Evolutionary conservation across 1,140 invertebrate species (phyloP), one percentile per base, ranked within the genome.

Genomic region (Halictus rubicundus): DNA sequence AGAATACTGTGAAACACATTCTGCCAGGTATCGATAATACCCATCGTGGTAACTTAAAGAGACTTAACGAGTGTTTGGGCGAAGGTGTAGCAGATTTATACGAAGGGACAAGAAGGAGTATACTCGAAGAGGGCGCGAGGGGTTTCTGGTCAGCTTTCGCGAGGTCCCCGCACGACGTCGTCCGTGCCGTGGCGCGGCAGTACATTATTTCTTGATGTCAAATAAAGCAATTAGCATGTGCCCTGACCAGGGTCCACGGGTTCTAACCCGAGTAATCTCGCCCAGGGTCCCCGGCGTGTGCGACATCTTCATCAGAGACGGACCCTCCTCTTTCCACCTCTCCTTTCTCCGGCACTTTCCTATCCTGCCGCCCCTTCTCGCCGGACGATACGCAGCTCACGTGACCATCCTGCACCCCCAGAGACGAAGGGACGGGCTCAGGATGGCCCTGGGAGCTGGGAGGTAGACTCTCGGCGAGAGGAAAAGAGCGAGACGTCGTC

Each of bases 171-270:
- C 25, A 63, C 70, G 68, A 59, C 69, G 76, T 60, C 81, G 70
- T 80, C 85, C 71, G 83, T 68, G 80, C 77, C 82, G 76, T 66
- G 80, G 76, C 82, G 74, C 81, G 60, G 84, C 81, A 83, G 89
- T 91, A 90, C 89, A 93, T 93, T 93, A 93, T 92, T 93, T 92
- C 92, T 91, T 90, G 88, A 91, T 92, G 92, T 93, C 92, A 93
- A 93, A 93, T 93, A 93, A 93, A 93, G 92, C 92, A 93, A 93
- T 93, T 93, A 93, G 92, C 92, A 92, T 92, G 90, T 92, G 90
- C 92, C 90, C 89, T 92, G 91, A 90, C 90, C 90, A 89, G 86
- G 85, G 84, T 88, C 88, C 87, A 82, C 88, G 84, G 89, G 80
- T 89, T 88, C 80, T 86, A 87, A 89, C 87, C 86, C 85, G 88